Conservation (phyloP, 2,113 vertebrate genomes). For the Lonchura striata region DNA sequence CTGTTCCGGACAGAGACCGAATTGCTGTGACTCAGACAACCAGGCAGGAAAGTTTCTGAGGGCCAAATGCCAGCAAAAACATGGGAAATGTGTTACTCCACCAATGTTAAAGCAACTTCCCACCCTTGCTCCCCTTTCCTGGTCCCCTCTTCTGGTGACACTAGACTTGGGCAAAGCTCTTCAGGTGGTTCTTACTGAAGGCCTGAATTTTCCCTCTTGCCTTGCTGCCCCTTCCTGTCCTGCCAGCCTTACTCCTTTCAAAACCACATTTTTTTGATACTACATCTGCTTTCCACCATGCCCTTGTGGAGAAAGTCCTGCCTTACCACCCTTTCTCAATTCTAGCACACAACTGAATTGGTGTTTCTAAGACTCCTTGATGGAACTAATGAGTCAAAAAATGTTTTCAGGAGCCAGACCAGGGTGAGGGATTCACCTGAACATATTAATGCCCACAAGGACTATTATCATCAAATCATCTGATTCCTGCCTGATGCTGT, state of each 20-base stretch:
- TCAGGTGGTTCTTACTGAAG: neutral
- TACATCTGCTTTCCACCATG: neutral
- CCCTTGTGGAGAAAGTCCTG: neutral
- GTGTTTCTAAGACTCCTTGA: neutral
- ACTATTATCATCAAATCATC: neutral
- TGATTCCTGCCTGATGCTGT: neutral
- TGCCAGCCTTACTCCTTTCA: neutral
- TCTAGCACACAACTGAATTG: neutral
- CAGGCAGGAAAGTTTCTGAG: neutral
- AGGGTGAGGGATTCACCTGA: neutral
- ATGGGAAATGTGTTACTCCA: neutral
- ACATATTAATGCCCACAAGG: neutral
- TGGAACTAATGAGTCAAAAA: neutral
- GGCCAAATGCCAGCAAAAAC: conserved; percentile 41
- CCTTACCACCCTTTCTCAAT: neutral
- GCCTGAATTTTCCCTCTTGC: neutral
- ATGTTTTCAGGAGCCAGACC: neutral
- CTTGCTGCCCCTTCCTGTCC: neutral
- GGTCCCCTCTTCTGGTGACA: neutral
- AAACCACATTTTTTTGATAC: neutral
- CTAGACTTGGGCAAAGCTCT: neutral
- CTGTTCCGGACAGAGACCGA: neutral
- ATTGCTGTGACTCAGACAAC: neutral
- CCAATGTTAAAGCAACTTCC: neutral
- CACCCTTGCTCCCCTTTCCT: neutral